Conservation (phyloP, 1,140 invertebrate species). For the Ceratitis capitata region DNA sequence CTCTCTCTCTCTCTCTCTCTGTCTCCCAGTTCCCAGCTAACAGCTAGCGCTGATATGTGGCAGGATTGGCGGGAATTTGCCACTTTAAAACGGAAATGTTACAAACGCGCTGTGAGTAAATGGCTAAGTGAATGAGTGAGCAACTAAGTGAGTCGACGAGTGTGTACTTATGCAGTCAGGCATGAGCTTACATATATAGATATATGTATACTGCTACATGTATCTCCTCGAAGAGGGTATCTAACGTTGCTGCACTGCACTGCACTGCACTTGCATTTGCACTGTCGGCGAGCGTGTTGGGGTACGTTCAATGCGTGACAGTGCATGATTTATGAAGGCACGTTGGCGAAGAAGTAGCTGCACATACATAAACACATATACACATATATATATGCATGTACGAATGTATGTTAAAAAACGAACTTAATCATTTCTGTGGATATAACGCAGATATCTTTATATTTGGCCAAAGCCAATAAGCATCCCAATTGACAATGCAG, state of each 20-base stretch:
- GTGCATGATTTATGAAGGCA: constrained; percentile 24
- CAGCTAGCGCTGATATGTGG: not conserved
- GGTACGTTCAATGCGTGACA: constrained; percentile 15
- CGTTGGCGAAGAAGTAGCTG: not conserved
- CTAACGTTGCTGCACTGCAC: not conserved
- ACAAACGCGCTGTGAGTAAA: constrained; percentile 21
- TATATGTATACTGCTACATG: not conserved
- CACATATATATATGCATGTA: not conserved
- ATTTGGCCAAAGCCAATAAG: not conserved
- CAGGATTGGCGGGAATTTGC: not conserved
- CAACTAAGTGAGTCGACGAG: not conserved
- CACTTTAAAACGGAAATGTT: constrained; percentile 19
- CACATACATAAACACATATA: not conserved
- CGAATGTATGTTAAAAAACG: not conserved
- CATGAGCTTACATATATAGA: not conserved
- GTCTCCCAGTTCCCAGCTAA: not conserved
- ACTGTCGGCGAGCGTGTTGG: not conserved
- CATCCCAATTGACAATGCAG: not conserved
- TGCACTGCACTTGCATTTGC: not conserved
- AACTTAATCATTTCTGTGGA: not conserved
- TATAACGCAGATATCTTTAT: not conserved
- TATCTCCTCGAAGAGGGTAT: not conserved
- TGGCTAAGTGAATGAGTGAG: constrained; percentile 27
- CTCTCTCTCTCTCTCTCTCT: no score
- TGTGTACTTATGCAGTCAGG: not conserved